These are phyloP conservation scores for Chromoteleia sp. DNA, from an alignment of 2,888 invertebrate genomes.

Conservation along the genomic window DNA sequence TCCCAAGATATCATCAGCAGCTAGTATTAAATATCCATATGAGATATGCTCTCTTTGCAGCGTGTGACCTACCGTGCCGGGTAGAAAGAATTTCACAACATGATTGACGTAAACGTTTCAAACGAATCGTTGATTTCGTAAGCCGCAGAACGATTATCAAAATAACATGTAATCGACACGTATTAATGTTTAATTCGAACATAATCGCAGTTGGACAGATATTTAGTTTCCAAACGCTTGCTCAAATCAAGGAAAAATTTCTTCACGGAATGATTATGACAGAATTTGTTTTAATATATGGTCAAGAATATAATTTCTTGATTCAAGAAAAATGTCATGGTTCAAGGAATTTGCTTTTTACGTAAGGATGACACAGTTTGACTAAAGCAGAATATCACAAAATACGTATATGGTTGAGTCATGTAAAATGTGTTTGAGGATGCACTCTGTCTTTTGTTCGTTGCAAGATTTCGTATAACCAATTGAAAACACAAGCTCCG, in stretches of 20 bases:
- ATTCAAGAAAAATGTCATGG: too few species aligned
- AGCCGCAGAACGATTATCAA: not conserved
- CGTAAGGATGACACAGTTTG: too few species aligned
- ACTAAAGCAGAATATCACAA: not conserved
- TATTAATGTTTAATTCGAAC: too few species aligned
- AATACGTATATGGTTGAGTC: too few species aligned
- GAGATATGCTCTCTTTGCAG: conserved; percentile 8
- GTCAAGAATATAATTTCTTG: too few species aligned
- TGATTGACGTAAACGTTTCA: conserved; percentile 46
- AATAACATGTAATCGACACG: conserved; percentile 2
- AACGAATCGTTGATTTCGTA: conserved; percentile 16
- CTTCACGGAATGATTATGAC: too few species aligned
- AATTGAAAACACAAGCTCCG: conserved; percentile 23
- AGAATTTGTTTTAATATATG: too few species aligned
- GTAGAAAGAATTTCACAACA: conserved; percentile 39
- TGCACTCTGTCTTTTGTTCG: not conserved
- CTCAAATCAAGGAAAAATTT: too few species aligned
- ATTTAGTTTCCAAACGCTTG: too few species aligned
- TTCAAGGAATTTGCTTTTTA: too few species aligned
- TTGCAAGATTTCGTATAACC: conserved; percentile 3
- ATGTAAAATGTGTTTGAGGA: too few species aligned
- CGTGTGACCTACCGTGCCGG: not conserved
- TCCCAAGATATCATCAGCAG: conserved; percentile 61
- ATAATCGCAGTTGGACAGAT: too few species aligned
- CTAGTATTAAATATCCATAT: conserved; percentile 59